Conservation (phyloP, 1,140 invertebrate genomes). For the Periplaneta americana region DNA sequence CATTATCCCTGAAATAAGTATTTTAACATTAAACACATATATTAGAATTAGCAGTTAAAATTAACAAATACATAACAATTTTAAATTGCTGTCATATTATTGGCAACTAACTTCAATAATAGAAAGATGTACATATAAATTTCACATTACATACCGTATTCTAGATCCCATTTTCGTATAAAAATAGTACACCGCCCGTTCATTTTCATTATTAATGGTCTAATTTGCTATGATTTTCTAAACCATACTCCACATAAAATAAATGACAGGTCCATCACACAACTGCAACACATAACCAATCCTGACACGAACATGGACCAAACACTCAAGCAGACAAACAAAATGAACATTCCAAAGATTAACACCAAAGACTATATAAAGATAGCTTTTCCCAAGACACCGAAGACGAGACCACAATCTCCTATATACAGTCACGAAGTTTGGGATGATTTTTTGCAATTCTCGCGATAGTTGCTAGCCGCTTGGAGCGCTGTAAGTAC, state of each 20-base stretch:
- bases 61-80: background rate
- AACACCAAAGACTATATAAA: no score
- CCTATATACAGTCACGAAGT: no score
- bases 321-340: no score
- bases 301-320: no score
- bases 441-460: no score
- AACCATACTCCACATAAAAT: no score
- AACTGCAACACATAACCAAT: no score
- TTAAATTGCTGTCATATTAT: background rate
- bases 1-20: constrained; percentile 62
- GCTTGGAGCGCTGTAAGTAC: no score
- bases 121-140: background rate
- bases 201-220: background rate
- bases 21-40: background rate
- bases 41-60: background rate
- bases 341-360: no score
- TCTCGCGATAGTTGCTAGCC: no score
- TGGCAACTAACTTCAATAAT: background rate
- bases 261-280: background rate
- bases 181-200: background rate
- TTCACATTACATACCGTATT: background rate
- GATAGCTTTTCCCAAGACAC: no score
- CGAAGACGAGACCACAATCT: no score
- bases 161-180: background rate
- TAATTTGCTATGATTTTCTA: background rate